These are phyloP conservation scores for Sepiola atlantica DNA, from an alignment of 2,888 invertebrate species.

Conservation along the genomic window DNA sequence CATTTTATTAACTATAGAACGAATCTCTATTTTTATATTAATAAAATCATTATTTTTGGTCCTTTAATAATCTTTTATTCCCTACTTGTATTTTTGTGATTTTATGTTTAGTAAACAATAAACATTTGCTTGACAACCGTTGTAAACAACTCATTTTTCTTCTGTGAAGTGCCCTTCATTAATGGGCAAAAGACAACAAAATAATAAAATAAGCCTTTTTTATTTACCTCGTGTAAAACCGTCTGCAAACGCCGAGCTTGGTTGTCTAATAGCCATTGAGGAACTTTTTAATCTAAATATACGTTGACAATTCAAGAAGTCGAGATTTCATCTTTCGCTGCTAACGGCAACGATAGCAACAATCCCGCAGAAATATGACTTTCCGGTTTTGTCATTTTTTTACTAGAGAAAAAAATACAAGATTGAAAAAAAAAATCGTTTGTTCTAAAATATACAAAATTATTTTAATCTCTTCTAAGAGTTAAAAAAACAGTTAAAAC, in stretches of 20 bases:
- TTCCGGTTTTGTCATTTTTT: background rate
- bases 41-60: too few relatives aligned
- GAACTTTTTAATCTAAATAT: background rate
- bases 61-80: background rate
- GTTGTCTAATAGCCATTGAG: background rate
- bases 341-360: background rate
- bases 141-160: background rate
- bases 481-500: background rate
- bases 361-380: background rate
- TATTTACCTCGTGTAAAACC: background rate
- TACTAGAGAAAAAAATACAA: background rate
- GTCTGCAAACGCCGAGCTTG: too few relatives aligned
- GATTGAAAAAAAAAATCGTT: background rate
- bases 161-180: background rate
- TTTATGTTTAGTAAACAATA: too few relatives aligned
- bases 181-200: background rate
- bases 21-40: too few relatives aligned
- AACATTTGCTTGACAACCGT: background rate
- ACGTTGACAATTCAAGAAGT: background rate
- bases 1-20: too few relatives aligned
- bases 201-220: background rate
- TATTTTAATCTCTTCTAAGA: background rate
- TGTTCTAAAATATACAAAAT: background rate
- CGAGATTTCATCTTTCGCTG: background rate
- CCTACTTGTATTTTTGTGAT: background rate